phyloP scores from a whole-genome alignment of 2,888 invertebrate genomes.

The Capitulum mitella region DNA sequence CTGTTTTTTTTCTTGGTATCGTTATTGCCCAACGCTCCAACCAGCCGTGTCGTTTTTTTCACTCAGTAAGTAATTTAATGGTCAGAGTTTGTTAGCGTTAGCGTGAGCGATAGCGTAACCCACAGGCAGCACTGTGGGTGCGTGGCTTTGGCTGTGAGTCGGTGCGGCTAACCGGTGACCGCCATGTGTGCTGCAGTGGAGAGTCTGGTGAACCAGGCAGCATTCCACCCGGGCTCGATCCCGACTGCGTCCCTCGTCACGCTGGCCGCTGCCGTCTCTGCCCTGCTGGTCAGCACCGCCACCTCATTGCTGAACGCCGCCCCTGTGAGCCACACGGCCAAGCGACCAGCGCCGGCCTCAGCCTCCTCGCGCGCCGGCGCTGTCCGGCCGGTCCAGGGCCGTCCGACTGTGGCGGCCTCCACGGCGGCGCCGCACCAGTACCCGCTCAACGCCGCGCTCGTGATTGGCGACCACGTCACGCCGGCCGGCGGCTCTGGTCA shows the following conservation, averaged over 20 bases:
- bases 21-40: background rate
- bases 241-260: conserved; percentile 55
- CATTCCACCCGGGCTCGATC: conserved; percentile 57
- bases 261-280: background rate
- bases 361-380: background rate
- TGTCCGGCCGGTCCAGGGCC: background rate
- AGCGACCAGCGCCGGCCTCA: background rate
- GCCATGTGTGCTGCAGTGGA: too few species aligned
- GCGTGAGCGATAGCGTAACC: conserved; percentile 29
- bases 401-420: too few species aligned
- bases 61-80: background rate
- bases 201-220: conserved; percentile 47
- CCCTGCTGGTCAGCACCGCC: too few species aligned
- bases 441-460: background rate
- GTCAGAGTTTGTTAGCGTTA: background rate
- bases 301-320: too few species aligned
- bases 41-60: background rate
- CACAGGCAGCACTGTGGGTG: too few species aligned
- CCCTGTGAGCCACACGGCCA: background rate
- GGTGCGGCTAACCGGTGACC: too few species aligned
- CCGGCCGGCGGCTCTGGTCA: too few species aligned
- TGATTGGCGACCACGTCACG: too few species aligned
- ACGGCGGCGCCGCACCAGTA: background rate
- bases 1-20: background rate
- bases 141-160: too few species aligned